phyloP scores from a whole-genome alignment of 2,888 invertebrate genomes.

The Dicyrtoma fusca region DNA sequence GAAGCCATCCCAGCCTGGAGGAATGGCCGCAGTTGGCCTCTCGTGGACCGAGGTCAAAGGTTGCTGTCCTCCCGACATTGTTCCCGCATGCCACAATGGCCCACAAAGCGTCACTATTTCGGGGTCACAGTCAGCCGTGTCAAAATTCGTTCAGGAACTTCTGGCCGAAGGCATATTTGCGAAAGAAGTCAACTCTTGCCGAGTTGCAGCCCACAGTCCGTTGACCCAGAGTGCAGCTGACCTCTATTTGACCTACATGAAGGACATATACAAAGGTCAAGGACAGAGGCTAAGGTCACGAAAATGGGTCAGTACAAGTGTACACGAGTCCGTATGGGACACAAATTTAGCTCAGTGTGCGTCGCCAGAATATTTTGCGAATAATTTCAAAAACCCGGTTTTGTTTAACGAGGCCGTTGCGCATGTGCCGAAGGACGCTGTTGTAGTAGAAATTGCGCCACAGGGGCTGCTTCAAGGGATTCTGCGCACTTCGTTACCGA shows the following conservation, averaged over 20 bases:
- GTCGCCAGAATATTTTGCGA: constrained; percentile 4
- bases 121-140: constrained; percentile 74
- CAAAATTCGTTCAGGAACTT: constrained; percentile 71
- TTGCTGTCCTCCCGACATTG: constrained; percentile 75
- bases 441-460: constrained; percentile 57
- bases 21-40: constrained; percentile 62
- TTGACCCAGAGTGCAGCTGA: constrained; percentile 48
- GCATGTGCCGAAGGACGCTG: constrained; percentile 63
- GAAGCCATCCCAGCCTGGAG: constrained; percentile 59
- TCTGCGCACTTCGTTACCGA: constrained; percentile 63
- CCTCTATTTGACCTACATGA: not conserved
- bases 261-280: not conserved
- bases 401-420: constrained; percentile 60
- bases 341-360: constrained; percentile 66
- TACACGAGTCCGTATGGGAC: constrained; percentile 1
- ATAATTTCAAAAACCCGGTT: constrained; percentile 7
- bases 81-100: constrained; percentile 94
- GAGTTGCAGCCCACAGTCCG: constrained; percentile 79
- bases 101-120: constrained; percentile 91
- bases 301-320: constrained; percentile 6
- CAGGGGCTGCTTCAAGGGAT: constrained; percentile 60
- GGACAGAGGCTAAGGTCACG: constrained; percentile 49
- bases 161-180: constrained; percentile 78
- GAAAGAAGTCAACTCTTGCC: constrained; percentile 80
- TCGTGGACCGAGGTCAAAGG: constrained; percentile 66